A percentile compares a stretch with the other conserved stretches of the same genome.
Conservation (phyloP, 2,797 vertebrate species). For the Propithecus deckenii region DNA sequence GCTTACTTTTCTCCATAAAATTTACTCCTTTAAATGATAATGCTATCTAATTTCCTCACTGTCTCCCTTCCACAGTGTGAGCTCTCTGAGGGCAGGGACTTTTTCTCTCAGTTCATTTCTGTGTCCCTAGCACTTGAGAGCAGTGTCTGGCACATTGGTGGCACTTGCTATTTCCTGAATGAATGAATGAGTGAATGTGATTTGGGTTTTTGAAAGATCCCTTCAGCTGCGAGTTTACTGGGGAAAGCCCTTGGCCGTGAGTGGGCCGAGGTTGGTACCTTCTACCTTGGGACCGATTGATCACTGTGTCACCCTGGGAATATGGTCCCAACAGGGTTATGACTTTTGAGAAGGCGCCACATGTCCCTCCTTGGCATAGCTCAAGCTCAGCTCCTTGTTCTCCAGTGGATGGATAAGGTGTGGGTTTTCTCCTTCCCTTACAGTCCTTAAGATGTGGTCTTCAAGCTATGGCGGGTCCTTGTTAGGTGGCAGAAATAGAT, state of each 20-base stretch:
- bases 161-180: background rate
- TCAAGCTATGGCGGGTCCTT: background rate
- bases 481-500: background rate
- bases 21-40: background rate
- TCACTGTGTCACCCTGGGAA: background rate
- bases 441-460: background rate
- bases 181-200: background rate
- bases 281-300: background rate
- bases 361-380: background rate
- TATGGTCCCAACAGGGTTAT: background rate
- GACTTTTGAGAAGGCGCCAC: background rate
- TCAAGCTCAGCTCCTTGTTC: background rate
- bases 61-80: background rate
- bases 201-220: background rate
- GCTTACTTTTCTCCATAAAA: background rate
- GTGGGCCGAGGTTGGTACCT: background rate
- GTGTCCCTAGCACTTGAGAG: background rate
- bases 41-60: background rate
- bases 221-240: background rate
- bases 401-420: background rate
- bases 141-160: background rate
- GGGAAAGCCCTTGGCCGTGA: background rate
- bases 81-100: background rate
- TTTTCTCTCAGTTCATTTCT: background rate
- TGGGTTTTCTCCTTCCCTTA: background rate